Evolutionary conservation across 92 coral and sea anemone genomes (phyloP).

Genomic region (Metridium senile): DNA sequence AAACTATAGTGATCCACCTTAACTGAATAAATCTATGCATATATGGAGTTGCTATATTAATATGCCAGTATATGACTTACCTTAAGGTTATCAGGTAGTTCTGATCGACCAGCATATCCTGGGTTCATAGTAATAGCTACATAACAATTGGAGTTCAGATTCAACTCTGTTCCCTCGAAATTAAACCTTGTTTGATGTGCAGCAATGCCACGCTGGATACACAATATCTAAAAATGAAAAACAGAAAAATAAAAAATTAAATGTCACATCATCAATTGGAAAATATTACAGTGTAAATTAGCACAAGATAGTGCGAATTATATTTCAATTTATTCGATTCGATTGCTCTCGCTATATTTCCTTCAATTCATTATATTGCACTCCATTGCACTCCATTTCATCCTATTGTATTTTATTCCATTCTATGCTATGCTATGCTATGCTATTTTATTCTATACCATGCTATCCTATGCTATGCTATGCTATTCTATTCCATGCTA

Average conservation of each 20-base stretch:
- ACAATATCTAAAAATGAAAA: constrained; percentile 61
- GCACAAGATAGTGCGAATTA: no score
- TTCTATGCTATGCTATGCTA: neutral
- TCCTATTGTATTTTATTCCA: neutral
- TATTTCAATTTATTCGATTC: neutral
- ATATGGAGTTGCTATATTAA: neutral
- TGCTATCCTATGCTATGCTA: neutral
- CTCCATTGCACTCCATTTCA: neutral
- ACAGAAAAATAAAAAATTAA: neutral
- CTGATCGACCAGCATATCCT: constrained; percentile 99
- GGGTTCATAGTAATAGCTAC: constrained; percentile 99
- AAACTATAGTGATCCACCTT: no score
- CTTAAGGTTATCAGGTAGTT: constrained; percentile 98
- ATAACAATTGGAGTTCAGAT: constrained; percentile 92
- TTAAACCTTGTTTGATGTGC: constrained; percentile 91
- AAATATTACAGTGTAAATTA: no score
- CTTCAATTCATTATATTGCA: neutral
- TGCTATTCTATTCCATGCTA: neutral
- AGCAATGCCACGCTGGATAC: constrained; percentile 92
- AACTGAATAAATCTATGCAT: no score
- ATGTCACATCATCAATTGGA: no score
- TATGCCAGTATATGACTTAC: constrained; percentile 32
- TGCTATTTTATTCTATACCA: neutral
- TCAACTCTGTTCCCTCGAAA: constrained; percentile 97
- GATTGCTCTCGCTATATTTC: no score